phyloP scores from a whole-genome alignment of 2,797 vertebrate species.

The Rhabdomys pumilio region DNA sequence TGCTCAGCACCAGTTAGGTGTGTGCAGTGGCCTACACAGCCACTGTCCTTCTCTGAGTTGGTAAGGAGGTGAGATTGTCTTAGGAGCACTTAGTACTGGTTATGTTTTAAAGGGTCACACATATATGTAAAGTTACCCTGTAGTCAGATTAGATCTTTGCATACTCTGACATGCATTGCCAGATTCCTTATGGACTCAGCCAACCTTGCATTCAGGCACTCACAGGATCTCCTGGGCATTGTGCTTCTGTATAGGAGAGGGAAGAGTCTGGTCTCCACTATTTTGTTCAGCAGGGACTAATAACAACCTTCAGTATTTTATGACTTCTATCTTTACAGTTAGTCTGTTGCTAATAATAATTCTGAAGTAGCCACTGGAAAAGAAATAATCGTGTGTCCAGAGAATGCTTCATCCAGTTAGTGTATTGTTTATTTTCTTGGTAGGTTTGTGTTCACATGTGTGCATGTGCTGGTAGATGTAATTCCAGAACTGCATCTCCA shows the following conservation, averaged over 20 bases:
- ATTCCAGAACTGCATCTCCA: background rate
- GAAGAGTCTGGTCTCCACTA: background rate
- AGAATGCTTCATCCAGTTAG: background rate
- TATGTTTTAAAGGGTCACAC: background rate
- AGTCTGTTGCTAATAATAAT: background rate
- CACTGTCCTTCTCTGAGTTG: rapidly evolving
- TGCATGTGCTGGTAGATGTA: background rate
- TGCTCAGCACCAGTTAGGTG: background rate
- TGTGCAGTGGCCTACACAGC: background rate
- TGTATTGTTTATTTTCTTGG: background rate
- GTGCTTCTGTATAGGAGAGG: background rate
- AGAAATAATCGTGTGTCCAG: background rate
- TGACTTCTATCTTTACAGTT: background rate
- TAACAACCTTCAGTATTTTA: rapidly evolving
- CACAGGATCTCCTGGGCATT: too few relatives aligned
- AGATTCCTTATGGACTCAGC: background rate
- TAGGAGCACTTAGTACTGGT: background rate
- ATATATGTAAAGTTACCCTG: background rate
- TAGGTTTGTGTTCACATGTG: background rate
- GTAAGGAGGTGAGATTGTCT: background rate
- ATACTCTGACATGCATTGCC: too few relatives aligned
- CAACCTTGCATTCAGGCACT: background rate
- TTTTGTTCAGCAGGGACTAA: background rate
- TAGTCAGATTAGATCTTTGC: background rate
- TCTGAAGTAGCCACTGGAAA: background rate